Evolutionary conservation across 2,888 invertebrate genomes (phyloP), one percentile per base, ranked within the genome.

Genomic region (Drosophila pegasa): DNA sequence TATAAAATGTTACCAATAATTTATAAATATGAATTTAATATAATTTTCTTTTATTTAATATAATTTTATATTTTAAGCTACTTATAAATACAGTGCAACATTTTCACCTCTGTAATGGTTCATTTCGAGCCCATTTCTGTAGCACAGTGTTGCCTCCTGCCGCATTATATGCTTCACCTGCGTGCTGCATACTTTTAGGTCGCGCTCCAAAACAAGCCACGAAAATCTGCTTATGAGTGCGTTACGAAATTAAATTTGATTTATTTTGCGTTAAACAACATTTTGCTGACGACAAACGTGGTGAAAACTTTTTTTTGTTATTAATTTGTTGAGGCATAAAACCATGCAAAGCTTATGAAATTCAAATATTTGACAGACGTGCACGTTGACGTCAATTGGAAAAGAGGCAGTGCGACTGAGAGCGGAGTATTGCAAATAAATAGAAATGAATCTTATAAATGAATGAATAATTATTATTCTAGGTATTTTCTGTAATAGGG

Each of bases 181-280:
- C 57, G 47, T 55, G 62, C 37, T 85, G 82, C 72, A 78, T 72
- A 87, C 75, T 72, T 67, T 71, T 25, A 25, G 81, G 64, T 56
- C 16, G 40, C 50, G 20, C 10, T 33, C 16, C 9, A 18, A 38
- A 69, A 55, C 10, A 5, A 16, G 16, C 20, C 9, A 10, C 27
- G 18, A n/a, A 57, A 47, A 70, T 57, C 65, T 52, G 47, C 45
- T 57, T 60, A 38, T 55, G 56, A 65, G 57, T 65, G 65, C 77
- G 60, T 43, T 65, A 58, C 48, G 33, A 52, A 55, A 70, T 58
- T 67, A 67, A 71, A 80, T 78, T 75, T 75, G 81, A 78, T 84
- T 87, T 77, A 71, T 74, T 74, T 74, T 31, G 35, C n/a, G 64
- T 12, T 18, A 43, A 72, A 43, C 41, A 38, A n/a, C 62, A 37